A percentile compares a stretch with the other conserved stretches of the same genome.
phyloP scores from a whole-genome alignment of 2,888 invertebrate genomes.

The Incurvaria masculella region DNA sequence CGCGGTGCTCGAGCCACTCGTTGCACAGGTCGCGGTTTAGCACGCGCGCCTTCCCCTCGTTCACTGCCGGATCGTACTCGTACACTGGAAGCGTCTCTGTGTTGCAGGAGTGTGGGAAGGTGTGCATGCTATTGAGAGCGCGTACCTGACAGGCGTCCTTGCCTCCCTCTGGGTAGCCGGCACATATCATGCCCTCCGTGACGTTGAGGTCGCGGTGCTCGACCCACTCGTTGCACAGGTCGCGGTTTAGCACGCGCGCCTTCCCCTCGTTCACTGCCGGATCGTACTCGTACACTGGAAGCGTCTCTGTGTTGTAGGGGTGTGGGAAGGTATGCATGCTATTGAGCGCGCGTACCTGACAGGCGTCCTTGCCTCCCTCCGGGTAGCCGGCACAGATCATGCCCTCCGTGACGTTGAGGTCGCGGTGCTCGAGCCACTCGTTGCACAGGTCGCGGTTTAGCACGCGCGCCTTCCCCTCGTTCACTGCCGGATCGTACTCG shows the following conservation, averaged over 20 bases:
- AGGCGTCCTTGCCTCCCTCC: constrained; percentile 85
- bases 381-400: constrained; percentile 89
- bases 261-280: constrained; percentile 83
- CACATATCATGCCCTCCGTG: constrained; percentile 73
- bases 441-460: constrained; percentile 76
- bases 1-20: constrained; percentile 61
- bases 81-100: constrained; percentile 50
- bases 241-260: constrained; percentile 68
- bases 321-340: too few species aligned
- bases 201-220: constrained; percentile 63
- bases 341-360: too few species aligned
- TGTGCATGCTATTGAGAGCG: too few species aligned
- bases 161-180: constrained; percentile 70
- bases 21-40: constrained; percentile 64
- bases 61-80: constrained; percentile 82
- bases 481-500: constrained; percentile 82
- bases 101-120: too few species aligned
- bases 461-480: constrained; percentile 82
- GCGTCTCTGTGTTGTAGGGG: too few species aligned
- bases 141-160: constrained; percentile 73
- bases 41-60: constrained; percentile 84
- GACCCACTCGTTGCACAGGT: constrained; percentile 67
- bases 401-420: constrained; percentile 80
- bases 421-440: constrained; percentile 74
- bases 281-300: constrained; percentile 68